These are phyloP conservation scores for Catostomus latipinnis DNA, from an alignment of 2,797 vertebrate species.

Conservation along the genomic window DNA sequence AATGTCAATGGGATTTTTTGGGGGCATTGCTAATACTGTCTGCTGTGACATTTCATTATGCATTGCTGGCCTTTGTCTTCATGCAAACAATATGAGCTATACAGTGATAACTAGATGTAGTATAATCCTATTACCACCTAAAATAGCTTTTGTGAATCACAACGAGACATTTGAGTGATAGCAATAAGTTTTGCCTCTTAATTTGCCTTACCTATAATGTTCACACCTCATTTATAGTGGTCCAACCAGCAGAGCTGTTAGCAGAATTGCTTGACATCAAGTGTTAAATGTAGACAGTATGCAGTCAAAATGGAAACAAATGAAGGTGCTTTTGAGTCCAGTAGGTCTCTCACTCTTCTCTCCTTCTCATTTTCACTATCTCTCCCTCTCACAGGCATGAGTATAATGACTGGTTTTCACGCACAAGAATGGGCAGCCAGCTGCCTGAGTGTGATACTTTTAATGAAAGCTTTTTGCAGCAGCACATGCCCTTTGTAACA, in stretches of 20 bases:
- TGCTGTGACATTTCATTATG: conserved; percentile 38
- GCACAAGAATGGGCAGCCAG: conserved; percentile 36
- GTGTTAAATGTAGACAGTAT: conserved; percentile 20
- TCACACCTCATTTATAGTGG: conserved; percentile 1
- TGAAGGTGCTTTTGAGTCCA: conserved; percentile 26
- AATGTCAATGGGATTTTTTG: conserved; percentile 22
- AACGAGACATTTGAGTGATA: conserved; percentile 15
- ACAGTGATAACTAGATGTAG: conserved; percentile 32
- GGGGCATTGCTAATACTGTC: conserved; percentile 13
- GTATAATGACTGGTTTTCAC: conserved; percentile 44
- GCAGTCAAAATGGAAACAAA: conserved; percentile 25
- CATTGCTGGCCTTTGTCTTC: conserved; percentile 12
- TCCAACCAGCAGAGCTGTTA: conserved; percentile 19
- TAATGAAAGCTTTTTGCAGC: conserved; percentile 38
- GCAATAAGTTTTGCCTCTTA: conserved; percentile 11
- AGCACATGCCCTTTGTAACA: conserved; percentile 26
- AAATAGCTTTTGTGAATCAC: conserved; percentile 9
- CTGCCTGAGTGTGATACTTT: conserved; percentile 39
- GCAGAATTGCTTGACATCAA: conserved; percentile 20
- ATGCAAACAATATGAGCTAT: conserved; percentile 24
- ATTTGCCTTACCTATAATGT: conserved; percentile 29
- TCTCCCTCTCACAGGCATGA: conserved; percentile 22
- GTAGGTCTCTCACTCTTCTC: conserved; percentile 3
- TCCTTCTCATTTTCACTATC: conserved; percentile 12
- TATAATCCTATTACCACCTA: conserved; percentile 25